Conservation (phyloP, 2,797 vertebrate species). For the Lacerta viridis region DNA sequence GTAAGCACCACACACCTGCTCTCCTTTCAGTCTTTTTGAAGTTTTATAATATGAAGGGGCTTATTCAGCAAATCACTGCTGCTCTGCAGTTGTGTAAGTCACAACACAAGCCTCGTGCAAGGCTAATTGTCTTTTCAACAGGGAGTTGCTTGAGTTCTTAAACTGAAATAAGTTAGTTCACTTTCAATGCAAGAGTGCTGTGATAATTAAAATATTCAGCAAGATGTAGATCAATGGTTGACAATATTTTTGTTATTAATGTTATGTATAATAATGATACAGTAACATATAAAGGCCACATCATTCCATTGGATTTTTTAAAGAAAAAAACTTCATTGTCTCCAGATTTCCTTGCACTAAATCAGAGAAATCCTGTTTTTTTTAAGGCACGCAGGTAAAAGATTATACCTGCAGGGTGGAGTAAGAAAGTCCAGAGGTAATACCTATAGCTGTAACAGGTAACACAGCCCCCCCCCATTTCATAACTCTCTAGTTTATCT, state of each 20-base stretch:
- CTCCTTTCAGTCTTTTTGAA: slow-evolving; percentile 30
- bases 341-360: neutral
- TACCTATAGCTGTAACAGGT: neutral
- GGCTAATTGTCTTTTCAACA: accelerated
- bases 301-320: neutral
- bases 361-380: neutral
- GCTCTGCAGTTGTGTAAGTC: neutral
- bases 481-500: neutral
- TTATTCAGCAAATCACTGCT: neutral
- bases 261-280: neutral
- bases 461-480: neutral
- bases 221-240: neutral
- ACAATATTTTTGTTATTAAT: neutral
- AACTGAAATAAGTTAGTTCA: neutral
- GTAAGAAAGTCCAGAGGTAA: neutral
- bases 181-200: slow-evolving; percentile 2
- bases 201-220: neutral
- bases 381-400: neutral
- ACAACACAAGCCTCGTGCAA: neutral
- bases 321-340: neutral
- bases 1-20: slow-evolving; percentile 13
- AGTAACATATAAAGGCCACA: neutral
- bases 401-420: neutral
- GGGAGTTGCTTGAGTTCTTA: neutral
- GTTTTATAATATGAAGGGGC: neutral